Conservation (phyloP, 2,888 invertebrate species). For the Tetragonisca angustula region DNA sequence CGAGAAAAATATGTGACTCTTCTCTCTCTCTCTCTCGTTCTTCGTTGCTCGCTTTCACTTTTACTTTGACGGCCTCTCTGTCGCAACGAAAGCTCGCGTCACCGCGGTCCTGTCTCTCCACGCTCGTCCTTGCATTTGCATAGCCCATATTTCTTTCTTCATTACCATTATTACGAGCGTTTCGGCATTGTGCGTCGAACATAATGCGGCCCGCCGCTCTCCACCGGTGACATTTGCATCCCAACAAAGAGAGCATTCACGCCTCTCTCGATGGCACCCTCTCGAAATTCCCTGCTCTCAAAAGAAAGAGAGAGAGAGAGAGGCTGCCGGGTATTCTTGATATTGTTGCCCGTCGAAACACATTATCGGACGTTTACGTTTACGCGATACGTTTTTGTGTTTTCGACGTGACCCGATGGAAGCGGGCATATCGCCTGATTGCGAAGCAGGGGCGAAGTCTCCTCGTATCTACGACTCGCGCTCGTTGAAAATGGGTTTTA, state of each 20-base stretch:
- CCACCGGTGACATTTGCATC: conserved; percentile 81
- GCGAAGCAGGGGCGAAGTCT: neutral
- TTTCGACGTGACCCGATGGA: neutral
- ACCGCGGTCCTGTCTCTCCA: conserved; percentile 5
- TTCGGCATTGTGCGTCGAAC: conserved; percentile 73
- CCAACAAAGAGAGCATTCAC: conserved; percentile 82
- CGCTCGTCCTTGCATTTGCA: conserved; percentile 63
- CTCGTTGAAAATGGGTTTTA: neutral
- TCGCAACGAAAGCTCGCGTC: neutral
- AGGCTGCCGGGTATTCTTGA: conserved; percentile 29
- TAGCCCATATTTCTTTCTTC: conserved; percentile 81
- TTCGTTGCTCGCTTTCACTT: neutral
- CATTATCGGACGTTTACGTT: conserved; percentile 7
- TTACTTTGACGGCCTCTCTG: neutral
- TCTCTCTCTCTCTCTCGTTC: neutral
- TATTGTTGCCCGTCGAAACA: neutral
- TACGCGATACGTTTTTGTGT: conserved; percentile 6
- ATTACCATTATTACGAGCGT: conserved; percentile 81
- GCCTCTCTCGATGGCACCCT: conserved; percentile 77
- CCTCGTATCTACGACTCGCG: neutral
- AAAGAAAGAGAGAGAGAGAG: conserved; percentile 1
- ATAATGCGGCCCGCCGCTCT: conserved; percentile 70
- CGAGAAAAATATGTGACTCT: conserved; percentile 48
- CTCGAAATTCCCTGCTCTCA: conserved; percentile 64
- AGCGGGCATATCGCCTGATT: neutral